These are phyloP conservation scores for Bombus cullumanus DNA, from an alignment of 1,140 invertebrate genomes.

Conservation along the genomic window DNA sequence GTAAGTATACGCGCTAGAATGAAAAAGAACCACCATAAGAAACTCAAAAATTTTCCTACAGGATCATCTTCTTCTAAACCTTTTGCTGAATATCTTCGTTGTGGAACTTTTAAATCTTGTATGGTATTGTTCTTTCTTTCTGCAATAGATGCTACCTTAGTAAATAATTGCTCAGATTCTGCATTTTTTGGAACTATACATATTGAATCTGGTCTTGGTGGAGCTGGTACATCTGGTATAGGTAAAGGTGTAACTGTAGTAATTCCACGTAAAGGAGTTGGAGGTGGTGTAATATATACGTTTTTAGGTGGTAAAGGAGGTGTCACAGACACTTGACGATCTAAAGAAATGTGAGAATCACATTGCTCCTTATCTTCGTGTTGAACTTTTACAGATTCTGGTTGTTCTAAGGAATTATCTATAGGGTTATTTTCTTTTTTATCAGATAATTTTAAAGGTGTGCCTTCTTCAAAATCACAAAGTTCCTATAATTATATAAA, in stretches of 20 bases:
- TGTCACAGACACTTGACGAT: slow-evolving; percentile 75
- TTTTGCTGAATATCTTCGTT: slow-evolving; percentile 76
- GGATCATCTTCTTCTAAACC: slow-evolving; percentile 88
- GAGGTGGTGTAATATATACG: slow-evolving; percentile 76
- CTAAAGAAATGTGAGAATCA: slow-evolving; percentile 56
- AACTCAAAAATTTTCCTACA: slow-evolving; percentile 86
- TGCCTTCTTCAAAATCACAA: slow-evolving; percentile 74
- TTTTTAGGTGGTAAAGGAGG: slow-evolving; percentile 81
- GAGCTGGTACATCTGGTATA: slow-evolving; percentile 78
- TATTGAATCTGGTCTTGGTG: slow-evolving; percentile 79
- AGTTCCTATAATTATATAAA: slow-evolving; percentile 67
- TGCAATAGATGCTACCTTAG: slow-evolving; percentile 20
- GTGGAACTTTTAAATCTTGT: slow-evolving; percentile 70
- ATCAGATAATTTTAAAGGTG: slow-evolving; percentile 61
- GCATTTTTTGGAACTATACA: slow-evolving; percentile 53
- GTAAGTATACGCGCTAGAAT: slow-evolving; percentile 87
- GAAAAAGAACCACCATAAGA: slow-evolving; percentile 89
- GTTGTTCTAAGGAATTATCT: not conserved
- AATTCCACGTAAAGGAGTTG: slow-evolving; percentile 77
- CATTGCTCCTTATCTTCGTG: slow-evolving; percentile 22
- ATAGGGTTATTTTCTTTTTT: not conserved
- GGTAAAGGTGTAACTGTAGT: slow-evolving; percentile 76
- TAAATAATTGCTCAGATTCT: slow-evolving; percentile 44
- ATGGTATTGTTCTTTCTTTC: slow-evolving; percentile 33
- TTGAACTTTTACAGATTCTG: slow-evolving; percentile 30